Conservation (phyloP, 2,113 vertebrate species). For the Capreolus pygargus region DNA sequence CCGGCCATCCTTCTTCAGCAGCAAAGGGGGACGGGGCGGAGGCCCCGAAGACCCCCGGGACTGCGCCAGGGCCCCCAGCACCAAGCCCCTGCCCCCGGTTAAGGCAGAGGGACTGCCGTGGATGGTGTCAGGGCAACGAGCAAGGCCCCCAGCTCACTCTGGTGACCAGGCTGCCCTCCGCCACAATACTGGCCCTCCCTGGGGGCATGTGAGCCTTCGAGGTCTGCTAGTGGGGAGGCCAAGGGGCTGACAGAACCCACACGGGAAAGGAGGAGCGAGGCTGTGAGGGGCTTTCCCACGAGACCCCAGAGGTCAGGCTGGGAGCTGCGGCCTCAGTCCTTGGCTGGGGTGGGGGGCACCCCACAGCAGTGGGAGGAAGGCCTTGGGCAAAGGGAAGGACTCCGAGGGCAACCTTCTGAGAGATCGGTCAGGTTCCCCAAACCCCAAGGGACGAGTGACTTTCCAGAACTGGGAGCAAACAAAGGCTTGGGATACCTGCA, state of each 20-base stretch:
- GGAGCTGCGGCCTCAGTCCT: not conserved
- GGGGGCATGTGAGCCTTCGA: not conserved
- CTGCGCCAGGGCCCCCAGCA: fast-evolving
- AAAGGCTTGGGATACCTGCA: not conserved
- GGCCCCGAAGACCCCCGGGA: not conserved
- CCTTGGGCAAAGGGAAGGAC: not conserved
- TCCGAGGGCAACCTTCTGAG: fast-evolving
- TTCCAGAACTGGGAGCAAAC: not conserved
- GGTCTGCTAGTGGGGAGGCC: not conserved
- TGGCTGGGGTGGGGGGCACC: not conserved
- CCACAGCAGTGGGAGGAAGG: not conserved
- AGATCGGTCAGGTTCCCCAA: not conserved
- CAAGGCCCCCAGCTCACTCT: not conserved
- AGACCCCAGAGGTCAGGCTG: not conserved
- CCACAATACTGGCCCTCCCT: not conserved
- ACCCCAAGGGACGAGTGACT: not conserved
- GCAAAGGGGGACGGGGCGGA: fast-evolving
- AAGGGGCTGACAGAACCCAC: not conserved
- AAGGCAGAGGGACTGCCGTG: not conserved
- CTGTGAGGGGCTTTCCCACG: not conserved
- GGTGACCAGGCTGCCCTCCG: not conserved
- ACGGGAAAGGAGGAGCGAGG: fast-evolving
- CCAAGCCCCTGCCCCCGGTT: not conserved
- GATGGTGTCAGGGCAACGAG: not conserved
- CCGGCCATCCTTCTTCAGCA: not conserved